Conservation (phyloP, 2,888 invertebrate genomes). For the Xanthia togata region DNA sequence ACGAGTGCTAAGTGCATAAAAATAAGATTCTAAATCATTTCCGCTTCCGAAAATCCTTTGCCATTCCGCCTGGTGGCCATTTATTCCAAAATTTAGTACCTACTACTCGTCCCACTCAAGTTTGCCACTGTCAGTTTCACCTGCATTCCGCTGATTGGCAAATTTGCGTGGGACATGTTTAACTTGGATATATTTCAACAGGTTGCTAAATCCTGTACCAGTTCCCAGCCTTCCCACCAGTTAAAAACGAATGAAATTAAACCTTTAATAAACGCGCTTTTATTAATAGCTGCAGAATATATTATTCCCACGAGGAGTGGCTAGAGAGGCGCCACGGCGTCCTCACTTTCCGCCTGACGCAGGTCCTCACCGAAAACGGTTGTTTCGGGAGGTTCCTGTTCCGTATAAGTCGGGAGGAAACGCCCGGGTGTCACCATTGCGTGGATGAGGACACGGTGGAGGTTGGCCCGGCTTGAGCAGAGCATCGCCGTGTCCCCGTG, state of each 20-base stretch:
- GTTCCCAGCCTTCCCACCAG: slow-evolving; percentile 8
- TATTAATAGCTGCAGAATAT: not conserved
- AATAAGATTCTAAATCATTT: not conserved
- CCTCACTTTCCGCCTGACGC: too few relatives aligned
- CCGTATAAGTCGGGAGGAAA: too few relatives aligned
- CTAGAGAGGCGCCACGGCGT: too few relatives aligned
- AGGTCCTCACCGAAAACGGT: too few relatives aligned
- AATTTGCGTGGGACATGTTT: slow-evolving; percentile 27
- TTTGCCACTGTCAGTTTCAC: slow-evolving; percentile 9
- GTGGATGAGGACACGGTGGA: too few relatives aligned
- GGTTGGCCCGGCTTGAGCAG: too few relatives aligned
- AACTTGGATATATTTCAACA: slow-evolving; percentile 25
- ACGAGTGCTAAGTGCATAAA: too few relatives aligned
- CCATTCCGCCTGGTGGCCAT: not conserved
- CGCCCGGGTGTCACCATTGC: too few relatives aligned
- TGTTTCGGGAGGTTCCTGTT: too few relatives aligned
- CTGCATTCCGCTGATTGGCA: slow-evolving; percentile 34
- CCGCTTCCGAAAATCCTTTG: not conserved
- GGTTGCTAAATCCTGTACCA: slow-evolving; percentile 18
- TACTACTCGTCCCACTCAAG: slow-evolving; percentile 32
- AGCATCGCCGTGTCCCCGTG: too few relatives aligned
- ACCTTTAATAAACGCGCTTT: not conserved
- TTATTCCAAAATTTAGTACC: slow-evolving; percentile 6
- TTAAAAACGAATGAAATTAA: not conserved
- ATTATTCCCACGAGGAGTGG: too few relatives aligned